phyloP scores from a whole-genome alignment of 2,888 invertebrate species.

The Atrina japonica region DNA sequence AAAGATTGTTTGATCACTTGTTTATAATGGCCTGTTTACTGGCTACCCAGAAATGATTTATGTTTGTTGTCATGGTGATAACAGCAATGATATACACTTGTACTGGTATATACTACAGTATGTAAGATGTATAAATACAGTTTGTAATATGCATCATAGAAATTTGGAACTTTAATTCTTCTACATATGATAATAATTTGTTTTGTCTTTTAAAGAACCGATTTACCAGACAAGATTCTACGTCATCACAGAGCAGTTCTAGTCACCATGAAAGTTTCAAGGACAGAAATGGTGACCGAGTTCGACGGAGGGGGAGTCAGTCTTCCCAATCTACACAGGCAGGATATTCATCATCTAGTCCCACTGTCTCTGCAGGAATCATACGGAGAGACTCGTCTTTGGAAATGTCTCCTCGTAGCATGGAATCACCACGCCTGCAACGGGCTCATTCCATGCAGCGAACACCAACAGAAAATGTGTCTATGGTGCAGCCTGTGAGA shows the following conservation, averaged over 20 bases:
- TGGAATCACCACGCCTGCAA: constrained; percentile 70
- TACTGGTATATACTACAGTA: too few species aligned
- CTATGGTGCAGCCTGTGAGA: constrained; percentile 50
- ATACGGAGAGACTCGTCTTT: constrained; percentile 71
- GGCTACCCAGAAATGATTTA: too few species aligned
- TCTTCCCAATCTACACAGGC: constrained; percentile 68
- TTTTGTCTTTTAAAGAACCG: constrained; percentile 66
- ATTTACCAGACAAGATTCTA: constrained; percentile 77
- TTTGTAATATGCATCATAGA: too few species aligned
- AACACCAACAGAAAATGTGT: constrained; percentile 55
- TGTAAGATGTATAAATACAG: too few species aligned
- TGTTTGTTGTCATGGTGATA: too few species aligned
- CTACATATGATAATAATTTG: too few species aligned
- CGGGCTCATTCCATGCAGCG: constrained; percentile 60
- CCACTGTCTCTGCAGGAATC: constrained; percentile 59
- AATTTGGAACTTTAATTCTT: too few species aligned
- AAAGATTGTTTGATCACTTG: too few species aligned
- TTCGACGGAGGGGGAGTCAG: constrained; percentile 73
- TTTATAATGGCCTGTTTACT: too few species aligned
- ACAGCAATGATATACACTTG: too few species aligned
- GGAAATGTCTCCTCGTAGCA: constrained; percentile 59
- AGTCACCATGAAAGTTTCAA: constrained; percentile 66
- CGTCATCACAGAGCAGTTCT: constrained; percentile 73
- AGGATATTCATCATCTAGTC: constrained; percentile 64
- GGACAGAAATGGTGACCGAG: constrained; percentile 65